These are phyloP conservation scores for Drosophila orosa DNA, from an alignment of 1,140 invertebrate species.

Conservation along the genomic window DNA sequence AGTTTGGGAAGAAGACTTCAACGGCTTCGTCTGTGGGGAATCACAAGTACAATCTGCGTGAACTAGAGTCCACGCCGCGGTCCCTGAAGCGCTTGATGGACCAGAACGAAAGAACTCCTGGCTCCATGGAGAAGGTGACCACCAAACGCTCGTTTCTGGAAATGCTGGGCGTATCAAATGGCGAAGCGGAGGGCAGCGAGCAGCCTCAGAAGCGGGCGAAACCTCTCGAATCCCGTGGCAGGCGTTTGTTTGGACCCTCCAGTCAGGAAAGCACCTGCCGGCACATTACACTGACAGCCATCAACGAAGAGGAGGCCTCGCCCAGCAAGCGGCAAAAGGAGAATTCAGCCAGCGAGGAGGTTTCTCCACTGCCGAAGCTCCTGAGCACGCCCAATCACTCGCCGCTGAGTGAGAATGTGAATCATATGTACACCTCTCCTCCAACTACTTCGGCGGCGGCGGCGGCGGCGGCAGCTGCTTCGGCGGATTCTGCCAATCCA, in stretches of 20 bases:
- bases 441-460: slow-evolving; percentile 58
- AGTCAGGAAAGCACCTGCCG: slow-evolving; percentile 25
- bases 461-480: slow-evolving; percentile 27
- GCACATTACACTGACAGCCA: slow-evolving; percentile 46
- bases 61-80: slow-evolving; percentile 85
- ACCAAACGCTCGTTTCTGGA: slow-evolving; percentile 76
- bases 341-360: slow-evolving; percentile 53
- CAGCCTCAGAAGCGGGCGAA: slow-evolving; percentile 81
- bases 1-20: slow-evolving; percentile 46
- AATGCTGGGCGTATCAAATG: slow-evolving; percentile 58
- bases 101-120: slow-evolving; percentile 79
- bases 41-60: slow-evolving; percentile 83
- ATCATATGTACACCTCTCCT: slow-evolving; percentile 68
- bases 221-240: slow-evolving; percentile 78
- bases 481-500: not conserved
- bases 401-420: slow-evolving; percentile 65
- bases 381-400: slow-evolving; percentile 47
- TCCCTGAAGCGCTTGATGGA: slow-evolving; percentile 84
- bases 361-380: slow-evolving; percentile 40
- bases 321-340: slow-evolving; percentile 60
- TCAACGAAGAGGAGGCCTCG: slow-evolving; percentile 54
- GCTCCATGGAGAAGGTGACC: slow-evolving; percentile 65
- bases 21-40: slow-evolving; percentile 35
- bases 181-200: slow-evolving; percentile 26
- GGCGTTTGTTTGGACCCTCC: slow-evolving; percentile 66